Base-by-base conservation (phyloP, 2,113 vertebrate species). In the Dendropsophus ebraccatus region DNA sequence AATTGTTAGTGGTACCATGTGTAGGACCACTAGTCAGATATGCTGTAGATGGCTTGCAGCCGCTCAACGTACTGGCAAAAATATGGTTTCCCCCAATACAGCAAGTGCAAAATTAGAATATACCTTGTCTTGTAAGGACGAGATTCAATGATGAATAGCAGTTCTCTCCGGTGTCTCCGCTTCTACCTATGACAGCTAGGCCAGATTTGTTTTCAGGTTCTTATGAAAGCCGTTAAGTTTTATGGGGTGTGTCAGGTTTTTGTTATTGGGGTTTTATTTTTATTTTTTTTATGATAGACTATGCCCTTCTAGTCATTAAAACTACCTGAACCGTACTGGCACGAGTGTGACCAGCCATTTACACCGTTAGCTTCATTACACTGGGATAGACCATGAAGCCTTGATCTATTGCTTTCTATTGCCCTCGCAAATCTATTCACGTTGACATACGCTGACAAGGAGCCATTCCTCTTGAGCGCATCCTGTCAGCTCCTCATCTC, bases 361-460 rank as follows among this genome's bases (percentile, higher is more conserved):
- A 80, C 23, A 17, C 28, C 47, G 6, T 41, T 23, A 62, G 32
- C 54, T 56, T 60, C 13, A 81, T 81, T 45, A 28, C 8, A 37
- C 2, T 13, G 52, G 28, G 21, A 58, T 2, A 47, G 78, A 47
- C n/a, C 2, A 65, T 81, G 37, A 81, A 47, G 25, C 37, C 35
- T 25, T 25, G 9, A 62, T 65, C 56, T 25, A 41, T 17, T n/a
- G 12, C 54, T 25, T 80, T 80, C 35, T 62, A 25, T 65, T 21
- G n/a, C 62, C 23, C 32, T 60, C 56, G 25, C 77, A 60, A 41
- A 80, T 60, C 54, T 80, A 37, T 58, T 79, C 11, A 37, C 58
- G 65, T 65, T 81, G 78, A 77, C 49, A 54, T 50, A 13, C 49
- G 10, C 50, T n/a, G 75, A 81, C 78, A 81, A 45, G 14, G 78